These are phyloP conservation scores for Paratilapia polleni DNA, from an alignment of 2,113 vertebrate genomes.

Conservation along the genomic window DNA sequence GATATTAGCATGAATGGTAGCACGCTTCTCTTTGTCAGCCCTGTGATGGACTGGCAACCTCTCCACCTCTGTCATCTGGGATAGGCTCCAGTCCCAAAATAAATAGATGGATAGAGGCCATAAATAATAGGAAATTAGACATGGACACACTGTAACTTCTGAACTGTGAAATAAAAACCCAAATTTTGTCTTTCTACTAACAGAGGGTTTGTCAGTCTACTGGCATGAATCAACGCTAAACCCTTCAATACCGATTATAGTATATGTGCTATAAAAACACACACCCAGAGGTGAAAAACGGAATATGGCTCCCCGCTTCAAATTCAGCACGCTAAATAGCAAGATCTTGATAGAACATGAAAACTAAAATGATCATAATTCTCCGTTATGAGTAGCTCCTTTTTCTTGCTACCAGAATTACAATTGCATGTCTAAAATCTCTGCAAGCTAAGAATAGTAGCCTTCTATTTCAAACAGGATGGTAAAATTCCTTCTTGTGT, in stretches of 20 bases:
- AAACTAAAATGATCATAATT: not conserved
- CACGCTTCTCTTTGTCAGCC: not conserved
- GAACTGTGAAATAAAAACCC: not conserved
- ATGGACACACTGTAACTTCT: not conserved
- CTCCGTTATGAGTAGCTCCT: not conserved
- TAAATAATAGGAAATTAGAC: not conserved
- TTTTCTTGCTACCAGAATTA: not conserved
- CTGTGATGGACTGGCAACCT: not conserved
- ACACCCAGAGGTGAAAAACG: slow-evolving; percentile 5
- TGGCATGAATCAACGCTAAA: not conserved
- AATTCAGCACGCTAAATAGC: not conserved
- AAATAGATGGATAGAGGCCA: not conserved
- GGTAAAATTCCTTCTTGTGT: slow-evolving; percentile 26
- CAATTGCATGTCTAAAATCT: not conserved
- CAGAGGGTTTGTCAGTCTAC: not conserved
- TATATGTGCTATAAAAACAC: slow-evolving; percentile 26
- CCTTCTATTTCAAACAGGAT: slow-evolving; percentile 30
- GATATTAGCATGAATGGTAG: not conserved
- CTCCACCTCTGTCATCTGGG: not conserved
- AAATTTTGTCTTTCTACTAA: not conserved
- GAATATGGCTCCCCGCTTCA: not conserved
- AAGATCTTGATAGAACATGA: not conserved
- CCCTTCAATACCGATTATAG: slow-evolving; percentile 9
- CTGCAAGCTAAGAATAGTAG: slow-evolving; percentile 36
- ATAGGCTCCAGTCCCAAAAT: not conserved